Evolutionary conservation across 2,797 vertebrate genomes (phyloP).

Genomic region (Acanthurus leucopareius): DNA sequence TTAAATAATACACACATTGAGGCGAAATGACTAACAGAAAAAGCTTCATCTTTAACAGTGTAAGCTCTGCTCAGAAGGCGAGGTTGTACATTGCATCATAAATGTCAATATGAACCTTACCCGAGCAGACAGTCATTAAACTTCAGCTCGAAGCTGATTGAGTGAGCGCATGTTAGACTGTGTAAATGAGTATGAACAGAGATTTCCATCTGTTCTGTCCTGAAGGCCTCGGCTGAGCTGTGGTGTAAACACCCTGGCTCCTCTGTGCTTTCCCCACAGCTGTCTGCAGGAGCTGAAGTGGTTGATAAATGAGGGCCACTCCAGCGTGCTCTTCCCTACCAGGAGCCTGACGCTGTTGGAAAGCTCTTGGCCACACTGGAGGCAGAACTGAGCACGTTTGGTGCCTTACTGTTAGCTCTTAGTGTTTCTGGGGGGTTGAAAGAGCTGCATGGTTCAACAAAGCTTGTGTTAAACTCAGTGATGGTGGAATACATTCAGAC

Average conservation of each 20-base stretch:
- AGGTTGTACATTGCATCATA: slow-evolving; percentile 3
- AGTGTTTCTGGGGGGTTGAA: slow-evolving; percentile 28
- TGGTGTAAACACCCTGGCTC: slow-evolving; percentile 75
- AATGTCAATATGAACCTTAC: slow-evolving; percentile 12
- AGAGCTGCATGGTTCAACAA: not conserved
- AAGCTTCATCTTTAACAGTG: not conserved
- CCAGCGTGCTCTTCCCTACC: slow-evolving; percentile 51
- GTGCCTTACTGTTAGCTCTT: slow-evolving; percentile 19
- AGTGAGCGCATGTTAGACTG: slow-evolving; percentile 44
- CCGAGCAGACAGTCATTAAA: slow-evolving; percentile 5
- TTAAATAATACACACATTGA: not conserved
- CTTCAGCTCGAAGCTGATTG: slow-evolving; percentile 16
- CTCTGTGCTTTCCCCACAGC: slow-evolving; percentile 66
- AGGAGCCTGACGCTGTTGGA: slow-evolving; percentile 28
- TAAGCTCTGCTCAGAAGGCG: not conserved
- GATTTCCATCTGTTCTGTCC: slow-evolving; percentile 69
- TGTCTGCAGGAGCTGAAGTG: slow-evolving; percentile 75
- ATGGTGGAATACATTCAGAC: not conserved
- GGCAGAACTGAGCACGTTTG: slow-evolving; percentile 14
- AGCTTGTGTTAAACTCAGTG: slow-evolving; percentile 9
- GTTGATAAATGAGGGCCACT: slow-evolving; percentile 79
- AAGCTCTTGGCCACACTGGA: slow-evolving; percentile 37
- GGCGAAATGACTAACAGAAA: not conserved
- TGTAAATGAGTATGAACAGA: slow-evolving; percentile 53
- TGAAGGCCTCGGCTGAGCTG: slow-evolving; percentile 66